phyloP scores from a whole-genome alignment of 2,888 invertebrate genomes.

The Brachycybe producta region DNA sequence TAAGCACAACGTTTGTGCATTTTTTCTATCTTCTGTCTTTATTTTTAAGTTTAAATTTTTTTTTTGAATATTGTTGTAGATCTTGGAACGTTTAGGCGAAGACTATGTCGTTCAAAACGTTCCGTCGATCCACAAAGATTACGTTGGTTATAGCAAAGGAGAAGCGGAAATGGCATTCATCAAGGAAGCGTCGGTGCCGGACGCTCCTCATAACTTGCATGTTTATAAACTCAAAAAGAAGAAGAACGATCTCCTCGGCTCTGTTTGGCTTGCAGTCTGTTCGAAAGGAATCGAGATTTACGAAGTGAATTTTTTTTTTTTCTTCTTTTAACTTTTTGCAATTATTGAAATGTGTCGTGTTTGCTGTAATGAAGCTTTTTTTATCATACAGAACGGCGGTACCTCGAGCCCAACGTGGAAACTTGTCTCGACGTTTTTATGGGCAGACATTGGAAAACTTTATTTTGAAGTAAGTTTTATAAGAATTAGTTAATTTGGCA shows the following conservation, averaged over 20 bases:
- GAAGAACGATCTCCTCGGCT: conserved; percentile 50
- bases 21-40: not conserved
- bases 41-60: not conserved
- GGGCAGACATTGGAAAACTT: conserved; percentile 90
- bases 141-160: conserved; percentile 57
- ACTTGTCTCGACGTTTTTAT: conserved; percentile 64
- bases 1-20: conserved; percentile 24
- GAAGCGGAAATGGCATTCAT: conserved; percentile 82
- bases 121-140: conserved; percentile 67
- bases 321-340: too few relatives aligned
- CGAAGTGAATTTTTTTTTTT: conserved; percentile 36
- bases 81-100: conserved; percentile 40
- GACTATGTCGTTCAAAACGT: conserved; percentile 43
- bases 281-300: conserved; percentile 83
- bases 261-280: conserved; percentile 76
- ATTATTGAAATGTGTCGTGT: too few relatives aligned
- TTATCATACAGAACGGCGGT: conserved; percentile 31
- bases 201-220: conserved; percentile 78
- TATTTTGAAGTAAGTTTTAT: conserved; percentile 62
- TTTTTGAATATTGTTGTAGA: conserved; percentile 26
- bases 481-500: conserved; percentile 12
- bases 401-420: conserved; percentile 30
- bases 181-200: conserved; percentile 67
- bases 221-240: conserved; percentile 53
- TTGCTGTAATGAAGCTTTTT: too few relatives aligned